Conservation (phyloP, 2,113 vertebrate species). For the Osmerus mordax region DNA sequence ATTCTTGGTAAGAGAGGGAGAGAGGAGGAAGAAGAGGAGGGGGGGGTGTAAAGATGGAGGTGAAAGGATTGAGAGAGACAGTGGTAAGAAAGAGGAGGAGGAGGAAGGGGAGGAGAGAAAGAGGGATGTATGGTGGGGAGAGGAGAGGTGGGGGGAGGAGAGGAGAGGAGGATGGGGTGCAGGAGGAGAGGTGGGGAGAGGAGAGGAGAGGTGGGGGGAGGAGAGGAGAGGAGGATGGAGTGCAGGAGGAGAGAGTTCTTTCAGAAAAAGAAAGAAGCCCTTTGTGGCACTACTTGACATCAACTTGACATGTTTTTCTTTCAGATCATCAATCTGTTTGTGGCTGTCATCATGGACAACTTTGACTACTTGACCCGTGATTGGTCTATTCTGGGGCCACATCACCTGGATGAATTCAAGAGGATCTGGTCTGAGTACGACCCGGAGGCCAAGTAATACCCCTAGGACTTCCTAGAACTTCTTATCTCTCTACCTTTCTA, state of each 20-base stretch:
- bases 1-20: conserved; percentile 78
- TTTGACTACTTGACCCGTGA: conserved; percentile 93
- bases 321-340: conserved; percentile 93
- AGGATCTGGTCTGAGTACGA: conserved; percentile 95
- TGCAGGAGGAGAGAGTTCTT: background rate
- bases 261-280: too few species aligned
- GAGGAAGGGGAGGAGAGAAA: background rate
- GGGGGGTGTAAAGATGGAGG: background rate
- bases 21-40: too few species aligned
- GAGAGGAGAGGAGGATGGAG: background rate
- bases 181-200: background rate
- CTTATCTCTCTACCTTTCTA: background rate
- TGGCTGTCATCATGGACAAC: conserved; percentile 96
- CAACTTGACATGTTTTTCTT: conserved; percentile 1
- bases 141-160: background rate
- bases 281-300: too few species aligned
- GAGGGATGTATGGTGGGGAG: too few species aligned
- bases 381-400: conserved; percentile 92
- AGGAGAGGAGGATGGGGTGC: background rate
- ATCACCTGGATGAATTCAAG: conserved; percentile 94
- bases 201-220: background rate
- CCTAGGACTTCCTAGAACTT: background rate
- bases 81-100: background rate
- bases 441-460: conserved; percentile 85
- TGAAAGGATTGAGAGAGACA: too few species aligned